These are phyloP conservation scores for Liodrosophila aerea DNA, from an alignment of 2,888 invertebrate genomes.

Conservation along the genomic window DNA sequence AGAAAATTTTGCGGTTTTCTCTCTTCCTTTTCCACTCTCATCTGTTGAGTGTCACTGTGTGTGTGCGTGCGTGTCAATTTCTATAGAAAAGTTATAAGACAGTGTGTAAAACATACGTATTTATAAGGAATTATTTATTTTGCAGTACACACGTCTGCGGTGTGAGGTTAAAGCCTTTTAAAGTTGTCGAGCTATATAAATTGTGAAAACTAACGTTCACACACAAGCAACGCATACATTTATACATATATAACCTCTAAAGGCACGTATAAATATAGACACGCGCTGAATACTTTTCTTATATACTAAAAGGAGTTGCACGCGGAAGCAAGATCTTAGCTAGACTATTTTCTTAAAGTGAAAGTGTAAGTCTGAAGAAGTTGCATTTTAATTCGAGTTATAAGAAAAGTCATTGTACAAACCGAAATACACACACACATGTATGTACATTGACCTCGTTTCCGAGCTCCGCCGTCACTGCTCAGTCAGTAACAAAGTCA, in stretches of 20 bases:
- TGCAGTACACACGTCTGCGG: slow-evolving; percentile 4
- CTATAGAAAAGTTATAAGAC: slow-evolving; percentile 37
- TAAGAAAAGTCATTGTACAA: too few relatives aligned
- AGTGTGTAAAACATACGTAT: slow-evolving; percentile 9
- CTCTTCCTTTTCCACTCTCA: slow-evolving; percentile 38
- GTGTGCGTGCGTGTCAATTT: slow-evolving; percentile 72
- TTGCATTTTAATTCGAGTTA: background rate
- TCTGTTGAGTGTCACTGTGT: slow-evolving; percentile 62
- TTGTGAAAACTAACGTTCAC: slow-evolving; percentile 1
- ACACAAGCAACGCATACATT: slow-evolving; percentile 5
- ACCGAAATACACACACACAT: slow-evolving; percentile 11
- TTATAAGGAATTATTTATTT: slow-evolving; percentile 6
- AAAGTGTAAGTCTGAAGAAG: slow-evolving; percentile 69
- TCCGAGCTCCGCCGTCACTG: slow-evolving; percentile 17
- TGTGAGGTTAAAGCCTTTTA: slow-evolving; percentile 45
- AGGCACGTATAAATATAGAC: slow-evolving; percentile 12
- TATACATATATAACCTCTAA: slow-evolving; percentile 27
- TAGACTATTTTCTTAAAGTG: slow-evolving; percentile 53
- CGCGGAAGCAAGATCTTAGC: slow-evolving; percentile 44
- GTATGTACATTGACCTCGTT: slow-evolving; percentile 68
- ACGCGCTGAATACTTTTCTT: too few relatives aligned
- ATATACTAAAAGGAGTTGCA: slow-evolving; percentile 27
- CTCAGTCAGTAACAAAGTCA: slow-evolving; percentile 59
- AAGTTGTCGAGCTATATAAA: slow-evolving; percentile 4
- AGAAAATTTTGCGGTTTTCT: slow-evolving; percentile 39